Base-by-base conservation (phyloP, 2,888 invertebrate genomes). In the Tanaodytes sp. region DNA sequence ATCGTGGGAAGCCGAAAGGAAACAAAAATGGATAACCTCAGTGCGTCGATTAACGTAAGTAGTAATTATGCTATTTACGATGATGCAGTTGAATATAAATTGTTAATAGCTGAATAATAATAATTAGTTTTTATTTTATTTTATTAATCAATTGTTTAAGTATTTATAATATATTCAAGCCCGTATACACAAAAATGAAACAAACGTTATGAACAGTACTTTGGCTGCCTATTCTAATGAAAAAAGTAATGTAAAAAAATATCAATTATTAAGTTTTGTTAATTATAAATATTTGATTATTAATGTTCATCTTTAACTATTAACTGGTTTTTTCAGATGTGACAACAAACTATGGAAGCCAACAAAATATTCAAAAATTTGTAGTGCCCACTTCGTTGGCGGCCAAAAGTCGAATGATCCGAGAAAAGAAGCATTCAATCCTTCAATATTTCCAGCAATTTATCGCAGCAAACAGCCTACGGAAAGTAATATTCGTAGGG, bases 391-490 rank as follows among this genome's bases (percentile, higher is more conserved):
- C 20, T 54, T 54, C 12, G 43, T 54, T n/a, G 31, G 14, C 15
- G 54, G 31, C 3, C 23, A 43, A 36, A 45, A 45, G 9, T 55
- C 43, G 9, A 15, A 55, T 8, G 19, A 55, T n/a, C 55, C 55
- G 15, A 8, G 15, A 1, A 55, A 36, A 1, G 55, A 23, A 23
- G 14, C 55, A 0, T 45, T 12, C 20, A 55, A 45, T 45, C 55
- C 55, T 9, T 23, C 43, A 14, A 55, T 42, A 18, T 73, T 74
- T 58, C 67, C 69, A 58, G 31, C 39, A 68, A 20, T 49, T 67
- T 12, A 20, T 46, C 1, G 77, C 73, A 15, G 79, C 12, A 80
- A 79, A 63, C 75, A 79, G 58, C 75, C 76, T 58, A 79, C 79
- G 11, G 80, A 80, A 42, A 79, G 75, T 18, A 16, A 23, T 12